Evolutionary conservation across 2,888 invertebrate species (phyloP).

Genomic region (Asteroscopus sphinx): DNA sequence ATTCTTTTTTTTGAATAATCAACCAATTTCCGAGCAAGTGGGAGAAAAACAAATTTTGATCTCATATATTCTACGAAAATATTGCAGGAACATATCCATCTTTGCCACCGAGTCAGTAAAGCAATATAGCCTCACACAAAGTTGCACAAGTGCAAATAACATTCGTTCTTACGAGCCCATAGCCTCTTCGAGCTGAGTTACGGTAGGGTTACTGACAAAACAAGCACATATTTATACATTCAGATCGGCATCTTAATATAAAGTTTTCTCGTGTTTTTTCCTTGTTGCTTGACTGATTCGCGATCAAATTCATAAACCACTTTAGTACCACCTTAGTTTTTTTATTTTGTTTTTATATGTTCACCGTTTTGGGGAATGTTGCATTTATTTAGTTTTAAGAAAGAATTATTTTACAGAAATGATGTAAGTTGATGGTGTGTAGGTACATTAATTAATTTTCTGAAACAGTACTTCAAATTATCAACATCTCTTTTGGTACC

Average conservation of each 20-base stretch:
- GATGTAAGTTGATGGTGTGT: no score
- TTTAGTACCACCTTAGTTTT: no score
- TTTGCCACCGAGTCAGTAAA: not conserved
- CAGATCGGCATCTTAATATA: slow-evolving; percentile 11
- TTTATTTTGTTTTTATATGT: slow-evolving; percentile 5
- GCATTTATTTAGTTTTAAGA: not conserved
- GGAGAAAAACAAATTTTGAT: no score
- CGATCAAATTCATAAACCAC: slow-evolving; percentile 14
- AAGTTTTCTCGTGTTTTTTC: slow-evolving; percentile 27
- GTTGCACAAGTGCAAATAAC: slow-evolving; percentile 26
- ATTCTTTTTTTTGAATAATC: no score
- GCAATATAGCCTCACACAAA: slow-evolving; percentile 4
- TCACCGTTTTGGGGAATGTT: not conserved
- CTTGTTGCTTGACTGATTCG: slow-evolving; percentile 13
- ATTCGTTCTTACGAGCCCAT: slow-evolving; percentile 18
- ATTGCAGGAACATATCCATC: not conserved
- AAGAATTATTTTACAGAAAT: no score
- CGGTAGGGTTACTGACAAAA: slow-evolving; percentile 11
- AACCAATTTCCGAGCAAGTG: no score
- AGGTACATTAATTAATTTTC: no score
- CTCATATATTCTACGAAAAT: no score
- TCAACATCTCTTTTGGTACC: no score
- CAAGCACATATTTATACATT: slow-evolving; percentile 15
- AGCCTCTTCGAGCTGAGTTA: slow-evolving; percentile 6
- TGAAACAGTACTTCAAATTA: no score